phyloP scores from a whole-genome alignment of 2,888 invertebrate genomes.

The Tipula lateralis region DNA sequence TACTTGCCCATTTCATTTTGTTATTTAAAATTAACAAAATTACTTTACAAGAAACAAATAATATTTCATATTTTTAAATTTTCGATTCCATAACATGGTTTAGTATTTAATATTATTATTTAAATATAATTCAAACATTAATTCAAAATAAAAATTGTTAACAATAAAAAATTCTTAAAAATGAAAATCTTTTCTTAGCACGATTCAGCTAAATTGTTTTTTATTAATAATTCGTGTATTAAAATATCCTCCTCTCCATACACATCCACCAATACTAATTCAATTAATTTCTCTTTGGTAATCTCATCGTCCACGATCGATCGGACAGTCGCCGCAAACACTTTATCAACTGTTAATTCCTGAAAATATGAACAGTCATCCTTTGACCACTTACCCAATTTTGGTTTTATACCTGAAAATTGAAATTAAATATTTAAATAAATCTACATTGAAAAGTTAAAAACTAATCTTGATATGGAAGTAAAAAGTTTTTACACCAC shows the following conservation, averaged over 20 bases:
- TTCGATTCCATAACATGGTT: too few species aligned
- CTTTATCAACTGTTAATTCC: constrained; percentile 62
- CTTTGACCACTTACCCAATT: constrained; percentile 47
- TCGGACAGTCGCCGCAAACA: constrained; percentile 64
- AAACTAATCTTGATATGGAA: too few species aligned
- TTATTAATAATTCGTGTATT: constrained; percentile 60
- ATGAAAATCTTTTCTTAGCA: background rate
- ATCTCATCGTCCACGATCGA: constrained; percentile 58
- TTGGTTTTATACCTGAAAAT: constrained; percentile 52
- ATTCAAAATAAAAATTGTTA: too few species aligned
- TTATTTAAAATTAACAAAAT: too few species aligned
- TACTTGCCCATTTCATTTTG: too few species aligned
- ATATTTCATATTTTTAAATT: too few species aligned
- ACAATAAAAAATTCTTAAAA: too few species aligned
- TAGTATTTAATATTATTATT: too few species aligned
- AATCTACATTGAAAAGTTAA: too few species aligned
- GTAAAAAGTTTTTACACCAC: too few species aligned
- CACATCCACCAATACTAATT: constrained; percentile 67
- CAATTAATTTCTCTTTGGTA: constrained; percentile 58
- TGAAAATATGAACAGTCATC: constrained; percentile 71
- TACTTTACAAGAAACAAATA: too few species aligned
- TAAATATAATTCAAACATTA: too few species aligned
- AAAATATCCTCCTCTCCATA: constrained; percentile 62
- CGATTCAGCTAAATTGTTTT: constrained; percentile 55
- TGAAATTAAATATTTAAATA: background rate